Percentiles rank a stretch among this genome's conserved stretches.
These are phyloP conservation scores for Achlya flavicornis DNA, from an alignment of 2,888 invertebrate species.

Conservation along the genomic window DNA sequence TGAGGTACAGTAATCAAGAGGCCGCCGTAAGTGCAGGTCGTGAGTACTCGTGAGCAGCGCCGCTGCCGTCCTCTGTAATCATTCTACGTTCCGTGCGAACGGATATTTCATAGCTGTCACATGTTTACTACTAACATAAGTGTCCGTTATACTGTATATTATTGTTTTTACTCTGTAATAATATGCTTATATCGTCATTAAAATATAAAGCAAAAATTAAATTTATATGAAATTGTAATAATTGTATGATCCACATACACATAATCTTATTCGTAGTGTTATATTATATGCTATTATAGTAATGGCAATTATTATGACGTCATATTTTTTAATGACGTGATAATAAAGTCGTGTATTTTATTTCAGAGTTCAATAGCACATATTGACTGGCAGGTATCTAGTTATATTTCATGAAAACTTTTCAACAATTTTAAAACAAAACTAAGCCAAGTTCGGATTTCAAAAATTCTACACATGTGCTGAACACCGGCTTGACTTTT, in stretches of 20 bases:
- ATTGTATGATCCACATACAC: not conserved
- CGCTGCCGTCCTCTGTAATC: constrained; percentile 50
- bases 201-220: not conserved
- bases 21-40: constrained; percentile 22
- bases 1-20: constrained; percentile 19
- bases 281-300: not conserved
- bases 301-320: not conserved
- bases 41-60: constrained; percentile 26
- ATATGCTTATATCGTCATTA: not conserved
- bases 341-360: not conserved
- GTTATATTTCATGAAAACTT: not conserved
- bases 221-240: not conserved
- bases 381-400: not conserved
- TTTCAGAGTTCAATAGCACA: not conserved
- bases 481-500: constrained; percentile 62
- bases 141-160: constrained; percentile 1
- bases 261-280: not conserved
- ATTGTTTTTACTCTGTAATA: not conserved
- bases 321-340: constrained; percentile 1
- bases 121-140: constrained; percentile 32
- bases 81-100: constrained; percentile 55
- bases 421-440: not conserved
- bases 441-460: constrained; percentile 9
- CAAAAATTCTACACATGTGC: constrained; percentile 60
- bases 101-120: constrained; percentile 59